phyloP scores from a whole-genome alignment of 2,797 vertebrate genomes.

The Morus bassanus region DNA sequence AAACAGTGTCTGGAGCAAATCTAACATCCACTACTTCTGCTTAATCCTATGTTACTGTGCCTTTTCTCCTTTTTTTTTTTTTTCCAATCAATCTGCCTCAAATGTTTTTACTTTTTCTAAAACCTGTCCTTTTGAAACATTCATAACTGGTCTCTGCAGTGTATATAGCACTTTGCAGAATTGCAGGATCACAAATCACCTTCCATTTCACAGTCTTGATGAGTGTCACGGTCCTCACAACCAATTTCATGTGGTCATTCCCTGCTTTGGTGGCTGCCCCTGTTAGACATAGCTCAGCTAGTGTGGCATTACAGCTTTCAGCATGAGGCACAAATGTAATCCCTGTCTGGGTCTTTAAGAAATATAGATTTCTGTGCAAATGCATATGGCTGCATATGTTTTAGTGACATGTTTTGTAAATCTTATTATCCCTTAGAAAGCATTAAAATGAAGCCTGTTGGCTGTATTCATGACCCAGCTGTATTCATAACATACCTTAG shows the following conservation, averaged over 20 bases:
- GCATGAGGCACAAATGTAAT: neutral
- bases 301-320: neutral
- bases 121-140: neutral
- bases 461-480: neutral
- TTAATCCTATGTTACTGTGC: neutral
- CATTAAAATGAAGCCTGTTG: slow-evolving; percentile 26
- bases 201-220: neutral
- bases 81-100: neutral
- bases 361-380: slow-evolving; percentile 10
- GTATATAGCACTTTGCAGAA: neutral
- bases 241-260: neutral
- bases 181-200: neutral
- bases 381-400: neutral
- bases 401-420: slow-evolving; percentile 48
- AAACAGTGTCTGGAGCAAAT: slow-evolving; percentile 35
- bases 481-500: slow-evolving; percentile 54
- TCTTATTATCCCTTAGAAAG: slow-evolving; percentile 50
- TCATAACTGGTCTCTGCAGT: neutral
- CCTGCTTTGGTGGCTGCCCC: neutral
- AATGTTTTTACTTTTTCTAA: neutral
- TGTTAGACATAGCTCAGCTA: neutral
- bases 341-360: neutral
- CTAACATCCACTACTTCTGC: slow-evolving; percentile 16
- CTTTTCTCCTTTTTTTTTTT: neutral
- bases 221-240: neutral